Evolutionary conservation across 2,113 vertebrate species (phyloP).

Genomic region (Microtus montanus): DNA sequence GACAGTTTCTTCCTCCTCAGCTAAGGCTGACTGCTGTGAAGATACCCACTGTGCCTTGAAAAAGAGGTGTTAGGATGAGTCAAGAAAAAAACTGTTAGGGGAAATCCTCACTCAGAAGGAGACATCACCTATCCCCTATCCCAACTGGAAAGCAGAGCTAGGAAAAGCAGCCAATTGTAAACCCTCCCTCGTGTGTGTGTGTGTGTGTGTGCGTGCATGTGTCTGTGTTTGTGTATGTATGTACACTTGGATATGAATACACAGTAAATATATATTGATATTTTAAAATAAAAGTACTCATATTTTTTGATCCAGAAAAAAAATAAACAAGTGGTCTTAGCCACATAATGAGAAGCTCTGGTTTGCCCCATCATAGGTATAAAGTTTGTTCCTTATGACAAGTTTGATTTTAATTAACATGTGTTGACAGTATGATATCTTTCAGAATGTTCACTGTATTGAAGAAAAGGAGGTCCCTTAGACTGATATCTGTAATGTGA

Average conservation of each 20-base stretch:
- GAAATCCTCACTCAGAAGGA: not conserved
- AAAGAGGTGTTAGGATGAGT: not conserved
- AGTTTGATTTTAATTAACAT: not conserved
- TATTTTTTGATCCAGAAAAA: constrained; percentile 78
- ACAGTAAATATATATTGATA: not conserved
- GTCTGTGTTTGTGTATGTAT: not conserved
- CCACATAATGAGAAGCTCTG: not conserved
- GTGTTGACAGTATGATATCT: constrained; percentile 81
- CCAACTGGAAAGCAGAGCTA: not conserved
- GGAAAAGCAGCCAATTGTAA: not conserved
- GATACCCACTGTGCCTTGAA: not conserved
- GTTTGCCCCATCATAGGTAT: not conserved
- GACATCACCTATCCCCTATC: not conserved
- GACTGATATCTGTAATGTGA: constrained; percentile 83
- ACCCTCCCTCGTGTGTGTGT: too few species aligned
- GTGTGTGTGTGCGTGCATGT: not conserved
- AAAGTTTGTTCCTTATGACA: not conserved
- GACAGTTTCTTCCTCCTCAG: not conserved
- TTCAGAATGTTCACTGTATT: constrained; percentile 81
- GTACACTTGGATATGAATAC: not conserved
- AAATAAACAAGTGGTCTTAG: not conserved
- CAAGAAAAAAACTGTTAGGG: constrained; percentile 15
- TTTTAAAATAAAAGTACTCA: not conserved
- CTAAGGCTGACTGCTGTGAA: constrained; percentile 18
- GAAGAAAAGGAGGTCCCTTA: constrained; percentile 19